Base-by-base conservation (phyloP, 2,888 invertebrate genomes). In the Adela reaumurella region DNA sequence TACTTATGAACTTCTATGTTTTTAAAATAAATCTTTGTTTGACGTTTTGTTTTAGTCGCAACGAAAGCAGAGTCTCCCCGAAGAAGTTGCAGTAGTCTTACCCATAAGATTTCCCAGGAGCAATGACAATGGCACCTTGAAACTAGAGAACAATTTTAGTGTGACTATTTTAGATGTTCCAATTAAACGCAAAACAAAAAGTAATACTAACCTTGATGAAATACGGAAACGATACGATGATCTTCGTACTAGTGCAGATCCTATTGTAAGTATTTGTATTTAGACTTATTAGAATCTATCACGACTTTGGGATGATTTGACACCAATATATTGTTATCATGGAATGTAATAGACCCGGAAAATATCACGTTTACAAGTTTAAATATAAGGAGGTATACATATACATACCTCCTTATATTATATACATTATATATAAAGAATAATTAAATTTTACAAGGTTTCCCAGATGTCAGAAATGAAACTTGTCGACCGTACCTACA, bases 141-240 rank as follows among this genome's bases (percentile, higher is more conserved):
- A 57, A 28, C 53, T 81, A 41, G 63, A 68, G 49, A 82, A 82
- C 54, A 67, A 70, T 52, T 81, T 82, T 56, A 77, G 79, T 6
- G 74, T 82, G 10, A 76, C 74, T 2, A 62, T 81, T 51, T 54
- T 81, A 47, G 68, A 74, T 49, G 59, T 82, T 1, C 78, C 81
- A 5, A 59, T 81, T 8, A 62, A 59, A 17, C 54, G 48, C n/a
- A 14, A 8, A 35, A 14, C 35, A 35, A 11, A 11, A 14, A 10
- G 24, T 24, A 51, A 55, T 43, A 51, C 54, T 49, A 50, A 54
- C 50, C 54, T 72, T 3, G 52, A 57, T n/a, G 64, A 63, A 46
- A 63, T 80, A 3, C 61, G 62, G 43, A 56, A 49, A 19, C 58
- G 64, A 28, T 69, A 70, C 17, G 62, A 67, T 19, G 52, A 59